A percentile compares a stretch with the other conserved stretches of the same genome.
Conservation (phyloP, 1,140 invertebrate species). For the Samia ricini region DNA sequence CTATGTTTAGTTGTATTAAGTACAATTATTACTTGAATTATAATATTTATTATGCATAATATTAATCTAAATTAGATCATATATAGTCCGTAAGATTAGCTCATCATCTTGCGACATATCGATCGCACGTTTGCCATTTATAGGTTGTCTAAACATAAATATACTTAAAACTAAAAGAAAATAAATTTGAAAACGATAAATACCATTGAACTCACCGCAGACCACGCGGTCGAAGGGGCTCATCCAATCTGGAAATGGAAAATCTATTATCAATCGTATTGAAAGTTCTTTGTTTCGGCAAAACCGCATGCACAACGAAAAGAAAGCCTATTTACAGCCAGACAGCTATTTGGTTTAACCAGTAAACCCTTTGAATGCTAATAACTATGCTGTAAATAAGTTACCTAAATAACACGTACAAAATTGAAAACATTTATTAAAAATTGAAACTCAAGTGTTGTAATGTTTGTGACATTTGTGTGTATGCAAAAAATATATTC, state of each 20-base stretch:
- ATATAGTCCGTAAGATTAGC: neutral
- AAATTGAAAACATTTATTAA: too few species aligned
- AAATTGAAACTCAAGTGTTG: too few species aligned
- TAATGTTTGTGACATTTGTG: too few species aligned
- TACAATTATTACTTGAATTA: too few species aligned
- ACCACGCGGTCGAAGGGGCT: constrained; percentile 93
- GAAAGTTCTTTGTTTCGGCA: constrained; percentile 65
- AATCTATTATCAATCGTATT: constrained; percentile 79
- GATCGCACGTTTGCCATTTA: neutral
- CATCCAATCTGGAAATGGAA: constrained; percentile 90
- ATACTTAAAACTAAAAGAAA: constrained; percentile 71
- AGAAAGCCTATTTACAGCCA: constrained; percentile 14
- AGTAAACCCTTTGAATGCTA: too few species aligned
- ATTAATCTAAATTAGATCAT: too few species aligned
- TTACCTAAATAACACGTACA: too few species aligned
- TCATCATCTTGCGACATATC: neutral
- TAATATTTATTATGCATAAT: too few species aligned
- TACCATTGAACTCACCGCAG: constrained; percentile 92
- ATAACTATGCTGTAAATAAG: too few species aligned
- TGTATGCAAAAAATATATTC: too few species aligned
- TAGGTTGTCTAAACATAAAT: neutral
- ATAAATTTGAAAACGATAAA: constrained; percentile 79
- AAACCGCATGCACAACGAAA: constrained; percentile 49
- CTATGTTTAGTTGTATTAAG: too few species aligned
- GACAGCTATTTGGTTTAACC: neutral